These are phyloP conservation scores for Oedothorax gibbosus DNA, from an alignment of 1,140 invertebrate genomes.

Conservation along the genomic window DNA sequence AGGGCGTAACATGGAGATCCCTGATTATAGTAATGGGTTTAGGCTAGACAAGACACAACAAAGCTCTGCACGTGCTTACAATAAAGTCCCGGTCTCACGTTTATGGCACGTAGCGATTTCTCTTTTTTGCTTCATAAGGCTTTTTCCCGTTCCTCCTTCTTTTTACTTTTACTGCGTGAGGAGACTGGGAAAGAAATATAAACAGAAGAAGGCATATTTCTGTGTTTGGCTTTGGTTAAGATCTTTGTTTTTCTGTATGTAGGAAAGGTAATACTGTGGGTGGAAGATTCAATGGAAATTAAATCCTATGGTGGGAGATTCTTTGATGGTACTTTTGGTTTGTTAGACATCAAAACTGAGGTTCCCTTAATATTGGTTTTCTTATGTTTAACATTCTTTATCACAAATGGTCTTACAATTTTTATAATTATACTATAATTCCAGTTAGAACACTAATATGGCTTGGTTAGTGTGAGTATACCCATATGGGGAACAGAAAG, in stretches of 20 bases:
- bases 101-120: constrained; percentile 48
- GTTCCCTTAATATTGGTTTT: no score
- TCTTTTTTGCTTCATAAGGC: constrained; percentile 32
- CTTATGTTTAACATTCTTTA: no score
- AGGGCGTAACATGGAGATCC: constrained; percentile 53
- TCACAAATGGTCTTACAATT: no score
- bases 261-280: neutral
- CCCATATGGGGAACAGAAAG: no score
- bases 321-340: no score
- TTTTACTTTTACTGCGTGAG: constrained; percentile 23
- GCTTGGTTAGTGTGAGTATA: no score
- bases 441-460: no score
- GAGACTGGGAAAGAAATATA: constrained; percentile 27
- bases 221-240: neutral
- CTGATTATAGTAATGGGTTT: constrained; percentile 58
- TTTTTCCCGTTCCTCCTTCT: neutral
- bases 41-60: constrained; percentile 59
- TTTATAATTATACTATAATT: no score
- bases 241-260: neutral
- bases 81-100: constrained; percentile 53
- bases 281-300: neutral
- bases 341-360: no score
- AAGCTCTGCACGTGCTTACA: constrained; percentile 49
- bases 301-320: no score
- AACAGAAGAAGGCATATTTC: constrained; percentile 1